A percentile compares a stretch with the other conserved stretches of the same genome.
These are phyloP conservation scores for Macrotus californicus DNA, from an alignment of 2,113 vertebrate genomes.

Conservation along the genomic window DNA sequence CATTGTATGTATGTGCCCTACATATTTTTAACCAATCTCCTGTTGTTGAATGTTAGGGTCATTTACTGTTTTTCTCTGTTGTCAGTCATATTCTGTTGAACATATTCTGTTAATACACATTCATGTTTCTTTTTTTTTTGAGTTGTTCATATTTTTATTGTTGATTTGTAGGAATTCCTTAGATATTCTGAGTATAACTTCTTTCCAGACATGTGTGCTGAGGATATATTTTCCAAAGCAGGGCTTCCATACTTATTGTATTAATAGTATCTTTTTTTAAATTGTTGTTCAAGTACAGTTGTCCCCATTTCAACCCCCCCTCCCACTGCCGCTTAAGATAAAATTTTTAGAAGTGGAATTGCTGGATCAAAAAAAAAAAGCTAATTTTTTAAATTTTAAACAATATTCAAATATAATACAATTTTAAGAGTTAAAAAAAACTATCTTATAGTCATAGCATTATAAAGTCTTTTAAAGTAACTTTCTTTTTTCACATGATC, in stretches of 20 bases:
- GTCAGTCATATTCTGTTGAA: neutral
- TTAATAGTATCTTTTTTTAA: neutral
- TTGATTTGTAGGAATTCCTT: neutral
- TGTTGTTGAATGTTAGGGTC: neutral
- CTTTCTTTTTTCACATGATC: neutral
- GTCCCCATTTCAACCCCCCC: too few species aligned
- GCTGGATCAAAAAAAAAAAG: neutral
- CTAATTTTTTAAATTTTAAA: neutral
- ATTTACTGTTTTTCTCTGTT: neutral
- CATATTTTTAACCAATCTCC: neutral
- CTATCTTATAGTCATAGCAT: neutral
- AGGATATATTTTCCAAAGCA: neutral
- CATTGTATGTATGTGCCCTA: neutral
- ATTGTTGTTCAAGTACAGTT: too few species aligned
- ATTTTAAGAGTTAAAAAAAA: neutral
- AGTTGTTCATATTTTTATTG: neutral
- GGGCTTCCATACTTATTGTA: neutral
- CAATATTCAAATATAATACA: neutral
- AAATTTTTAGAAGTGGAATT: neutral
- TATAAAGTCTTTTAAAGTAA: neutral
- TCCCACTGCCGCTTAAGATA: too few species aligned
- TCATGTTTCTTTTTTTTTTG: neutral
- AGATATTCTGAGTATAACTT: neutral
- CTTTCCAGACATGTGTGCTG: neutral
- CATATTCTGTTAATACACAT: neutral